Base-by-base conservation (phyloP, 2,113 vertebrate genomes). In the Pavo muticus region DNA sequence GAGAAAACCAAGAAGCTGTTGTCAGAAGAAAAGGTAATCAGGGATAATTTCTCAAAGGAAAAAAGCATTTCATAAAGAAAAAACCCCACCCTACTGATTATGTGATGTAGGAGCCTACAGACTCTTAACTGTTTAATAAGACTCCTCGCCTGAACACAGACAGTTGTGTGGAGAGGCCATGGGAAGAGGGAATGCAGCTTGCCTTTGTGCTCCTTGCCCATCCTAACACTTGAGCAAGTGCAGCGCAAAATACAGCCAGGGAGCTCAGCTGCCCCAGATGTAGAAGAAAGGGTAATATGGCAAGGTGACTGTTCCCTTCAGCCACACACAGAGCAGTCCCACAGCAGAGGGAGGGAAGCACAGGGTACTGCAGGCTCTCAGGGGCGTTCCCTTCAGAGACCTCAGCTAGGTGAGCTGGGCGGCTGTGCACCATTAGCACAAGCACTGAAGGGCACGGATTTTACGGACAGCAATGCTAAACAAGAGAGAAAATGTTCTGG, bases 1-100 rank as follows among this genome's bases (percentile, higher is more conserved):
- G 7, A 5, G 27, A 60, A 44, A 42, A 2, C 37, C 25, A 35
- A 56, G 65, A 42, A 20, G 29, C 11, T 72, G 39, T 14, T 40
- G 45, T 40, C 60, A 45, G 30, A 57, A 1, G 2, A 6, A 54
- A 85, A 76, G 25, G 59, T 7, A 0, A 0, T 6, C 44, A 7
- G 45, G 50, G 30, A n/a, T 45, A 76, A 67, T 76, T 69, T 64
- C 44, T 45, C 63, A 61, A 57, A 61, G 52, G 65, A 47, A 65
- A 50, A 37, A 70, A 71, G 56, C 44, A 25, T 13, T 19, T 47
- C 42, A 56, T 64, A 42, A 87, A 59, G 48, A 83, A 88, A 90
- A 45, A 24, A 74, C 35, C 10, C 39, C 70, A 68, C 29, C 8
- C 7, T 56, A 68, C 40, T 60, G 50, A 9, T n/a, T 3, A 1